Percentiles rank a stretch among this genome's conserved stretches.
Conservation (phyloP, 1,140 invertebrate species). For the Scaptomyza pallida region DNA sequence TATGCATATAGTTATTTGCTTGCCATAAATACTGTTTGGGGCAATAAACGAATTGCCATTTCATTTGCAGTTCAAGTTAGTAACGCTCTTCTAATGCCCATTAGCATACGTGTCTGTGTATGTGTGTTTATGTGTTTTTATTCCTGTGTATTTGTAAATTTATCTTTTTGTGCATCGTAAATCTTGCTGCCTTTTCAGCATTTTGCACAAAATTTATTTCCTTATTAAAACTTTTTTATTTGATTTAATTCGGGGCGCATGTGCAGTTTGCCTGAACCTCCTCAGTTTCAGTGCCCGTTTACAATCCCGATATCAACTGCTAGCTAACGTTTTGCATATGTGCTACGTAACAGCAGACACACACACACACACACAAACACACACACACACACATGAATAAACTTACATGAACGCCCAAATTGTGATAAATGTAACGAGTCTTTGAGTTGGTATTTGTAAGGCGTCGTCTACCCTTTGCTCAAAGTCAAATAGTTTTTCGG, state of each 20-base stretch:
- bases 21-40: conserved; percentile 66
- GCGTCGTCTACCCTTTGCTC: conserved; percentile 48
- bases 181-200: conserved; percentile 76
- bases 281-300: background rate
- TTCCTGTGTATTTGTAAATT: conserved; percentile 46
- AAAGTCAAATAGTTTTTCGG: conserved; percentile 77
- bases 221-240: conserved; percentile 78
- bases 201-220: conserved; percentile 76
- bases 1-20: conserved; percentile 66
- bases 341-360: conserved; percentile 38
- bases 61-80: conserved; percentile 65
- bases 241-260: conserved; percentile 61
- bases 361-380: conserved; percentile 20
- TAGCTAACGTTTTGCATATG: conserved; percentile 13
- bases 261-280: conserved; percentile 15
- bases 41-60: conserved; percentile 76
- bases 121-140: background rate
- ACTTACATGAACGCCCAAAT: conserved; percentile 26
- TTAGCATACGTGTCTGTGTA: conserved; percentile 46
- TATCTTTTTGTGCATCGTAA: conserved; percentile 77
- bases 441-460: conserved; percentile 34
- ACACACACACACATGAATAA: conserved; percentile 18
- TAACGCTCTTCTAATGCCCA: conserved; percentile 51
- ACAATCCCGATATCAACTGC: conserved; percentile 14
- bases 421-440: conserved; percentile 71